Conservation (phyloP, 2,797 vertebrate genomes). For the Florisuga fusca region DNA sequence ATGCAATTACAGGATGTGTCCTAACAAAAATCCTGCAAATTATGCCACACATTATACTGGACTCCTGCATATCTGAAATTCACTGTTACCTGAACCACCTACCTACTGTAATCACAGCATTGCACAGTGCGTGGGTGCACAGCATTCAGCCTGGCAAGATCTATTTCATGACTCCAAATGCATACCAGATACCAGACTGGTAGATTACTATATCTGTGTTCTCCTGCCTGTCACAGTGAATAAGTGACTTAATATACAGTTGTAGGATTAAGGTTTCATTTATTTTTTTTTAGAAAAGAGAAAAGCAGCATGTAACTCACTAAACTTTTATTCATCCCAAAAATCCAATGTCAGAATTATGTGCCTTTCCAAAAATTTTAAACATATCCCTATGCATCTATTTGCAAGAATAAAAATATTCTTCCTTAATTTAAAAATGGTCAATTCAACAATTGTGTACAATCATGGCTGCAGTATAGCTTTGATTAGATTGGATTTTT, state of each 20-base stretch:
- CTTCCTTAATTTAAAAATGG: neutral
- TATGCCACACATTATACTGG: conserved; percentile 69
- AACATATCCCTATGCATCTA: neutral
- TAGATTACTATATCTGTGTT: conserved; percentile 76
- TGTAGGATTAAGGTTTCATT: conserved; percentile 22
- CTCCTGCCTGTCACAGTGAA: conserved; percentile 48
- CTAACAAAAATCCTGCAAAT: conserved; percentile 74
- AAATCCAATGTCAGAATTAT: neutral
- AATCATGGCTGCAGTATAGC: neutral
- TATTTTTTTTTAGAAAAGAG: neutral
- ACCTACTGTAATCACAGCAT: conserved; percentile 74
- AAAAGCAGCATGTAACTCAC: neutral
- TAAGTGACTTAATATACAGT: conserved; percentile 46
- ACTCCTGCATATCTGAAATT: conserved; percentile 75
- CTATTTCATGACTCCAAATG: conserved; percentile 57
- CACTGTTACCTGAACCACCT: conserved; percentile 47
- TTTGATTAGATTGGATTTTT: neutral
- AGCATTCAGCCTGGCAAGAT: conserved; percentile 70
- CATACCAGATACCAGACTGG: conserved; percentile 55
- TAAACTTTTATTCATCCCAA: neutral
- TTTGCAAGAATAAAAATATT: neutral
- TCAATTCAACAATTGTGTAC: neutral
- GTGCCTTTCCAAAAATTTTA: neutral
- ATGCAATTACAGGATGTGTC: conserved; percentile 66
- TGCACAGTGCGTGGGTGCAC: conserved; percentile 70